Evolutionary conservation across 2,888 invertebrate genomes (phyloP), one percentile per base, ranked within the genome.

Genomic region (Synanthedon formicaeformis): DNA sequence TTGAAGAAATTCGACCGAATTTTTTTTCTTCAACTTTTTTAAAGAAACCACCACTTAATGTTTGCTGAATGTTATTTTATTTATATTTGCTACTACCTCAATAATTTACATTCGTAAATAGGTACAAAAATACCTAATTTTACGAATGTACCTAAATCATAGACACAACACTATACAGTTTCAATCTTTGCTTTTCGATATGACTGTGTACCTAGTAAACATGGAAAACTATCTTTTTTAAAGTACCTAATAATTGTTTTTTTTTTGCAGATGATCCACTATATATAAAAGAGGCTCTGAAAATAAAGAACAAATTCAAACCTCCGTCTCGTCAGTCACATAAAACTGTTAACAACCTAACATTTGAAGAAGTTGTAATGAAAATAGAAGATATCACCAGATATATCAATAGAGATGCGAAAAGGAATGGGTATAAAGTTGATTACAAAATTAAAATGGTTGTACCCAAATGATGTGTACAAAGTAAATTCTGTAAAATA

Each of bases 371-470:
- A 40, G 69, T 82, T 0, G 67, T 80, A 11, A 56, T 68, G 0
- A 81, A 73, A 61, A 76, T 84, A 52, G 75, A 65, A 52, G 66
- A 67, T 0, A 82, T 84, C 4, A 83, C 83, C 0, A 66, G 59
- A 54, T 60, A 66, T 10, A 54, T 84, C 0, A 79, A 74, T 53
- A 55, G 60, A 13, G 61, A 79, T 18, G 84, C 84, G 0, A 71
- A 70, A 55, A 70, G 56, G 41, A 78, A 81, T 57, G 84, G 84
- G 4, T 85, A 76, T 48, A 80, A 73, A 60, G 80, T 85, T 0
- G 84, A 85, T 61, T 85, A 84, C 54, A 78, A 66, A 48, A 66
- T 85, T 40, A 67, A 74, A 23, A 63, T 81, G 16, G 53, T 71
- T 41, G 52, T 64, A 48, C 13, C 18, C 1, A 52, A 48, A 8